Evolutionary conservation across 2,888 invertebrate species (phyloP).

Genomic region (Masnerella sp.): DNA sequence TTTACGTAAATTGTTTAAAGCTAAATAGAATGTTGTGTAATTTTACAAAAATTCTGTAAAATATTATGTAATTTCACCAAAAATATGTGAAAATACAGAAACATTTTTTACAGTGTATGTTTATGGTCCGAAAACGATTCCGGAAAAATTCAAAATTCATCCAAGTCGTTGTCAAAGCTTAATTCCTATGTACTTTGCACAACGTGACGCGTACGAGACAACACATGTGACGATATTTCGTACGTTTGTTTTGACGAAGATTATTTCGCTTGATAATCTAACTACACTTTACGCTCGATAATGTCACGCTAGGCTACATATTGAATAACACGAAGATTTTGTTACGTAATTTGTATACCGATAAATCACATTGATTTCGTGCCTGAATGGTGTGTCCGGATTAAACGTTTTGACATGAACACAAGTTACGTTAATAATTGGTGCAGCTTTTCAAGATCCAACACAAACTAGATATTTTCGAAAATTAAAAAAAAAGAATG

Average conservation of each 20-base stretch:
- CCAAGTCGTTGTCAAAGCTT: background rate
- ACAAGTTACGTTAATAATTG: background rate
- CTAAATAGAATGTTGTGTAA: no score
- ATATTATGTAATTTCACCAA: background rate
- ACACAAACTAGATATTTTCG: no score
- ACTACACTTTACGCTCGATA: conserved; percentile 20
- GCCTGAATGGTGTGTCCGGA: background rate
- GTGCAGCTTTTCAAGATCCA: no score
- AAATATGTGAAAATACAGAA: background rate
- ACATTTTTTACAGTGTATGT: no score
- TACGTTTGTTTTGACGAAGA: conserved; percentile 20
- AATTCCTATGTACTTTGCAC: background rate
- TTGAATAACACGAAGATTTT: conserved; percentile 31
- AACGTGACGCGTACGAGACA: no score
- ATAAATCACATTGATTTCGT: conserved; percentile 8
- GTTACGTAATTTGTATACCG: conserved; percentile 20
- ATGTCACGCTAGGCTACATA: conserved; percentile 19
- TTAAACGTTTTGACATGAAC: background rate
- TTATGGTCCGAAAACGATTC: no score
- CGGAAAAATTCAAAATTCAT: no score
- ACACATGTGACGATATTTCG: background rate
- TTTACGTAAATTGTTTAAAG: no score
- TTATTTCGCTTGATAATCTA: conserved; percentile 44
- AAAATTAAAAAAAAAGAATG: no score
- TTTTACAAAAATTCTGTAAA: no score